These are phyloP conservation scores for Alosa alosa DNA, from an alignment of 2,113 vertebrate species.

Conservation along the genomic window DNA sequence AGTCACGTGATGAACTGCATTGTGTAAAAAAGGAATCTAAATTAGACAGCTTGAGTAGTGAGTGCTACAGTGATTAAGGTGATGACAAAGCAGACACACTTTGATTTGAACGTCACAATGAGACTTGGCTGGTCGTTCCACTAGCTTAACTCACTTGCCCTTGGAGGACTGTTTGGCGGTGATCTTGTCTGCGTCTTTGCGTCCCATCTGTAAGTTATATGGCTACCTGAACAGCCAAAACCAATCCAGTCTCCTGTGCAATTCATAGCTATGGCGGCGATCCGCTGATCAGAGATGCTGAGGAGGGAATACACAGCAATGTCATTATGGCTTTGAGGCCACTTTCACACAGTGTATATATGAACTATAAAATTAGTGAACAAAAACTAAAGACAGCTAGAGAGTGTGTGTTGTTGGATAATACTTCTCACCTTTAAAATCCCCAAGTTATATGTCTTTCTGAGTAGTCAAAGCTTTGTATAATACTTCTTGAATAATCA, in stretches of 20 bases:
- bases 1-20: not conserved
- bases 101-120: too few species aligned
- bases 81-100: too few species aligned
- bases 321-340: too few species aligned
- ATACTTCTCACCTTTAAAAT: too few species aligned
- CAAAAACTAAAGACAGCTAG: too few species aligned
- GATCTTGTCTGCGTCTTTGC: slow-evolving; percentile 91
- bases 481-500: too few species aligned
- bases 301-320: not conserved
- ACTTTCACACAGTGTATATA: not conserved
- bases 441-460: too few species aligned
- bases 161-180: slow-evolving; percentile 91
- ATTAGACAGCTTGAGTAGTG: too few species aligned
- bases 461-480: too few species aligned
- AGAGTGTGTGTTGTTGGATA: too few species aligned
- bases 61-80: not conserved
- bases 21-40: not conserved
- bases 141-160: slow-evolving; percentile 81
- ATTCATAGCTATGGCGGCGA: slow-evolving; percentile 83
- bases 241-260: slow-evolving; percentile 91
- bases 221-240: slow-evolving; percentile 88
- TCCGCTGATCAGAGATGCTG: slow-evolving; percentile 92
- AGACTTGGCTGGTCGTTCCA: not conserved
- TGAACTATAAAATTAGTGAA: too few species aligned
- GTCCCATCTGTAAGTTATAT: slow-evolving; percentile 75